Evolutionary conservation across 2,888 invertebrate species (phyloP), one percentile per base, ranked within the genome.

Genomic region (Lymantria dispar): DNA sequence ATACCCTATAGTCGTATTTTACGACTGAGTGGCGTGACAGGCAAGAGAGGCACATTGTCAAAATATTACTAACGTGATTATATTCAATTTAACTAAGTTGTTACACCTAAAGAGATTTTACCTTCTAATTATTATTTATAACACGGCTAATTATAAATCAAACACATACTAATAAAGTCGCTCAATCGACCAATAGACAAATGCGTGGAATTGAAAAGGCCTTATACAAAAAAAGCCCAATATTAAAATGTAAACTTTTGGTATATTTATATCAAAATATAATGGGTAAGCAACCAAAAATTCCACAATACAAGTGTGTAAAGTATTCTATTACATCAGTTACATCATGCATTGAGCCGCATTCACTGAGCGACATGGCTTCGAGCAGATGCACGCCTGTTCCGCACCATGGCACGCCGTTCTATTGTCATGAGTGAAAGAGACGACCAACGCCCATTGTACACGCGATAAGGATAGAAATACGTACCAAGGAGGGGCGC

Each of bases 331-430:
- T 76, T 82, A 81, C 78, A 76, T 74, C 74, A 64, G 81, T 86
- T 86, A 86, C 84, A 85, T 82, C 80, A 84, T 72, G 76, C 77
- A 76, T 75, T 66, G 76, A 77, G 77, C 64, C 72, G 76, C 77
- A 74, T 74, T 68, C 76, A 76, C 76, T 61, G 68, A 70, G 71
- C 76, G 77, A 76, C 80, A 76, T 81, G 83, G 79, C 76, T 76
- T 74, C 72, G 74, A 83, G 81, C 89, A 89, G 89, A 87, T 88
- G 87, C 84, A 80, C 80, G 75, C 70, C 68, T 72, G 81, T 76
- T 75, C 79, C 78, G 74, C 75, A 72, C 72, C 67, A 64, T 72
- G 72, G 75, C 72, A 70, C 74, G 76, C 77, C 73, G 66, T 51
- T 55, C 74, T 78, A 78, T 78, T 72, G 75, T 70, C 50, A 48